Evolutionary conservation across 2,888 invertebrate genomes (phyloP).

Genomic region (Lasioglossum vierecki): DNA sequence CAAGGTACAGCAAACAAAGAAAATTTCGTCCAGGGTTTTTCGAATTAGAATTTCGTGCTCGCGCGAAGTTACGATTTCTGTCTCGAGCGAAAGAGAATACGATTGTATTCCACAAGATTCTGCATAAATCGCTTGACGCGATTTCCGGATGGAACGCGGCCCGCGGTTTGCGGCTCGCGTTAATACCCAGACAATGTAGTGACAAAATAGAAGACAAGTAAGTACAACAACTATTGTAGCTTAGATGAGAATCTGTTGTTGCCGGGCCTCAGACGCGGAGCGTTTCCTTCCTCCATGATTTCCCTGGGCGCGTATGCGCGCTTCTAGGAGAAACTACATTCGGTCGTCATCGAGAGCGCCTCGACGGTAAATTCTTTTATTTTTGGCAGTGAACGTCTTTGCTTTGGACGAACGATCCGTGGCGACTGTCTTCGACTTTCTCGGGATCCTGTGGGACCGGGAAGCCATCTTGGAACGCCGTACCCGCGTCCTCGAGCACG

Average conservation of each 20-base stretch:
- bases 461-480: background rate
- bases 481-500: background rate
- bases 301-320: background rate
- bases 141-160: constrained; percentile 58
- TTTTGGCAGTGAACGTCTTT: constrained; percentile 68
- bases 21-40: background rate
- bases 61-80: background rate
- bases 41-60: background rate
- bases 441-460: background rate
- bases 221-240: constrained; percentile 84
- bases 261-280: constrained; percentile 78
- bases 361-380: constrained; percentile 34
- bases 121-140: too few species aligned
- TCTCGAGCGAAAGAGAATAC: background rate
- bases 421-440: background rate
- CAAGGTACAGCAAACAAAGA: background rate
- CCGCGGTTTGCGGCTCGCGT: constrained; percentile 61
- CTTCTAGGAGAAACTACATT: background rate
- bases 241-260: constrained; percentile 81
- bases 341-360: constrained; percentile 22
- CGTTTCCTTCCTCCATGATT: constrained; percentile 13
- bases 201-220: constrained; percentile 81
- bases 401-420: constrained; percentile 35
- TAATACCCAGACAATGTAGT: constrained; percentile 70
- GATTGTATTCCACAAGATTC: background rate